Evolutionary conservation across 1,140 invertebrate genomes (phyloP).

Genomic region (Drosophila pseudoananassae): DNA sequence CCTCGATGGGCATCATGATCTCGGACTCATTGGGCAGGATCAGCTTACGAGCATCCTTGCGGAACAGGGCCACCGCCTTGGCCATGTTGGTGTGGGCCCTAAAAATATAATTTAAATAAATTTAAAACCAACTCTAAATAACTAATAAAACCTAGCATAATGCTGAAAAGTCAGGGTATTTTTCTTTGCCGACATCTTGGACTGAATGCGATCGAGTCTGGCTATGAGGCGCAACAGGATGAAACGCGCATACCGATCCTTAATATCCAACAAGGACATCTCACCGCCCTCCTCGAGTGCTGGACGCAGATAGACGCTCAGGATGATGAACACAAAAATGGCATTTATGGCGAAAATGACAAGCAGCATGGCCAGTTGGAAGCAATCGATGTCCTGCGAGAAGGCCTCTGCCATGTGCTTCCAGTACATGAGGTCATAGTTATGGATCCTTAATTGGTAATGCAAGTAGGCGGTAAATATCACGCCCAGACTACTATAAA

Average conservation of each 20-base stretch:
- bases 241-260: slow-evolving; percentile 76
- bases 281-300: slow-evolving; percentile 45
- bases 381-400: slow-evolving; percentile 56
- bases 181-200: slow-evolving; percentile 49
- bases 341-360: slow-evolving; percentile 59
- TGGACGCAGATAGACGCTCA: slow-evolving; percentile 55
- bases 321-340: slow-evolving; percentile 56
- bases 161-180: slow-evolving; percentile 56
- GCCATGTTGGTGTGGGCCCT: slow-evolving; percentile 67
- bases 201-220: slow-evolving; percentile 70
- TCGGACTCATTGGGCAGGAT: slow-evolving; percentile 74
- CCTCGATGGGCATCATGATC: slow-evolving; percentile 74
- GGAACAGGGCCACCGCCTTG: slow-evolving; percentile 72
- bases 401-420: slow-evolving; percentile 51
- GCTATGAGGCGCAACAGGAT: slow-evolving; percentile 72
- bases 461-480: slow-evolving; percentile 68
- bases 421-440: slow-evolving; percentile 73
- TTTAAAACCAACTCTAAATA: no score
- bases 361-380: slow-evolving; percentile 61
- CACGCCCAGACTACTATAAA: slow-evolving; percentile 47
- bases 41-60: slow-evolving; percentile 76
- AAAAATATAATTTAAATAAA: background rate
- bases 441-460: slow-evolving; percentile 65
- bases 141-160: slow-evolving; percentile 31
- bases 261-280: slow-evolving; percentile 72